Conservation (phyloP, 1,140 invertebrate species). For the Megathymus violae region DNA sequence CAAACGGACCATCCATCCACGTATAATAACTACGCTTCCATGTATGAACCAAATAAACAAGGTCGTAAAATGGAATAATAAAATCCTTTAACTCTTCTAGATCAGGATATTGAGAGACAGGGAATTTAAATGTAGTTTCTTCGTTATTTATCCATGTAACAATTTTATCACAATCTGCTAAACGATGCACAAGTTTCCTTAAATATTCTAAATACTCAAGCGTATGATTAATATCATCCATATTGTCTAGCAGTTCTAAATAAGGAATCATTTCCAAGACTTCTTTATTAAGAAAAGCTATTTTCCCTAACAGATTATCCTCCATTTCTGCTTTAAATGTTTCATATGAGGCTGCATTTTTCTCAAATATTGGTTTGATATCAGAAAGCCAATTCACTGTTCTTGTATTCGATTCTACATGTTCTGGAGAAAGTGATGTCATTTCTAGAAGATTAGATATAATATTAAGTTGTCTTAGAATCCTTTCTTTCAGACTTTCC, state of each 20-base stretch:
- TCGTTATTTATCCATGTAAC: slow-evolving; percentile 95
- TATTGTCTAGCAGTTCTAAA: slow-evolving; percentile 87
- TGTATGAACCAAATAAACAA: slow-evolving; percentile 85
- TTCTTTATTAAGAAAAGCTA: slow-evolving; percentile 87
- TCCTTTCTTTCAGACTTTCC: slow-evolving; percentile 85
- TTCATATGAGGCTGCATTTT: slow-evolving; percentile 90
- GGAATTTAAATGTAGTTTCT: slow-evolving; percentile 93
- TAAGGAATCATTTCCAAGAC: slow-evolving; percentile 89
- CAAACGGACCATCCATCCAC: slow-evolving; percentile 96
- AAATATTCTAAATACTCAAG: slow-evolving; percentile 88
- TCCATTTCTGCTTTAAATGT: slow-evolving; percentile 92
- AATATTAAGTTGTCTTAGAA: slow-evolving; percentile 85
- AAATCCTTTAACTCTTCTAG: slow-evolving; percentile 89
- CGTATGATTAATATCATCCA: slow-evolving; percentile 87
- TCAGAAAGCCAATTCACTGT: slow-evolving; percentile 89
- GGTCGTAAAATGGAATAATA: slow-evolving; percentile 87
- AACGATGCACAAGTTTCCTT: slow-evolving; percentile 88
- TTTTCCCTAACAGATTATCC: slow-evolving; percentile 88
- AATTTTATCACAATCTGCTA: slow-evolving; percentile 89
- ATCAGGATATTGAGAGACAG: slow-evolving; percentile 88
- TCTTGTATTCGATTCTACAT: slow-evolving; percentile 87
- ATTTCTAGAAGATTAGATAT: slow-evolving; percentile 88
- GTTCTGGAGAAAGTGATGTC: slow-evolving; percentile 86
- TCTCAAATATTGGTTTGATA: slow-evolving; percentile 89
- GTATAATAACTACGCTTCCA: slow-evolving; percentile 93